phyloP scores from a whole-genome alignment of 2,113 vertebrate species.

The Verasper variegatus region DNA sequence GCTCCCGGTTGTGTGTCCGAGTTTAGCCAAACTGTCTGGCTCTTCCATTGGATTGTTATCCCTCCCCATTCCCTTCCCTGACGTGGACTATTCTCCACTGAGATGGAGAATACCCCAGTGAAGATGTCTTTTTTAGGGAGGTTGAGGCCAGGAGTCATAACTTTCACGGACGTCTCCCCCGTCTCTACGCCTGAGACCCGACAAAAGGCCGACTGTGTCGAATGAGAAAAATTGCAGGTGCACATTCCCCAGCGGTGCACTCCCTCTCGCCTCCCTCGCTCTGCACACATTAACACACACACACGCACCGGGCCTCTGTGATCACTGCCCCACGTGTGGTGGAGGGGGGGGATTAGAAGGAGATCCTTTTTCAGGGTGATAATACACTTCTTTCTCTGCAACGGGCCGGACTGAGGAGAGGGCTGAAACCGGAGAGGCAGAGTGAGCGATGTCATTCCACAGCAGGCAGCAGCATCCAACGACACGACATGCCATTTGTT shows the following conservation, averaged over 20 bases:
- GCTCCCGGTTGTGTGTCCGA: not conserved
- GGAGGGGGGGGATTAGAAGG: constrained; percentile 25
- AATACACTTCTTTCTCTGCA: constrained; percentile 72
- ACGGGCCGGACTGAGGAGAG: constrained; percentile 55
- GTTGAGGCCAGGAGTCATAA: constrained; percentile 48
- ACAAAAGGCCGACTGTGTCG: constrained; percentile 80
- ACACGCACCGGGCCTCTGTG: constrained; percentile 19
- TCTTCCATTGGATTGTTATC: no score
- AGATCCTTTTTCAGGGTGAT: constrained; percentile 72
- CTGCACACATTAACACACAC: constrained; percentile 45
- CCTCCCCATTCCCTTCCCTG: not conserved
- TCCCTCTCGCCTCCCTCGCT: constrained; percentile 40
- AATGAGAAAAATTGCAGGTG: constrained; percentile 80
- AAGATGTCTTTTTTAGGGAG: constrained; percentile 45
- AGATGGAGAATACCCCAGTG: constrained; percentile 20
- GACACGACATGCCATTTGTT: constrained; percentile 39
- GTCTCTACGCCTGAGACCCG: constrained; percentile 42
- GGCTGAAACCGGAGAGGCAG: constrained; percentile 68
- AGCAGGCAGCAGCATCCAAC: constrained; percentile 53
- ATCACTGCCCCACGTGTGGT: constrained; percentile 67
- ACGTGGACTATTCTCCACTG: not conserved
- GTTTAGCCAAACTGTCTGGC: no score
- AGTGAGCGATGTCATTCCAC: constrained; percentile 71
- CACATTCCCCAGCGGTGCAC: constrained; percentile 71
- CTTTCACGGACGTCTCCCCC: constrained; percentile 55